phyloP scores from a whole-genome alignment of 1,140 invertebrate species.

The Leptinotarsa undecemlineata region DNA sequence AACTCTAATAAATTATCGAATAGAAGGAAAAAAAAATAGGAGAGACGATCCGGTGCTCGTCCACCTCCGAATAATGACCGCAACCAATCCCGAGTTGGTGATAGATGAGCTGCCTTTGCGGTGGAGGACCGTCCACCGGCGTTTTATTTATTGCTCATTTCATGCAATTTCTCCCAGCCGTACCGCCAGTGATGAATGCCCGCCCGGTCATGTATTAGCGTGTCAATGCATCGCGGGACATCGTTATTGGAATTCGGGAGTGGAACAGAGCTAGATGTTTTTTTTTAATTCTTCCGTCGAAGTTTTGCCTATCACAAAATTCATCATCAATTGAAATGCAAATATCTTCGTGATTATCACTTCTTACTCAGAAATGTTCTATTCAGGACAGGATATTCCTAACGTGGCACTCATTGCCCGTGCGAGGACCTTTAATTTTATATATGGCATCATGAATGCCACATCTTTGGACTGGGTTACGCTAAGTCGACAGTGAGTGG shows the following conservation, averaged over 20 bases:
- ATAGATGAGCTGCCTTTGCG: slow-evolving; percentile 2
- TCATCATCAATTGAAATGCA: too few relatives aligned
- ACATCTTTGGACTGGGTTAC: too few relatives aligned
- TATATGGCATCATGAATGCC: too few relatives aligned
- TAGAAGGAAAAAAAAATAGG: neutral
- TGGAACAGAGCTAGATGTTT: neutral
- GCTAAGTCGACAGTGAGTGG: too few relatives aligned
- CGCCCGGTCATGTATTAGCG: neutral
- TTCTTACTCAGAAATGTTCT: too few relatives aligned
- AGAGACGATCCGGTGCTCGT: neutral
- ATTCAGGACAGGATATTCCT: too few relatives aligned
- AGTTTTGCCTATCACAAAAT: too few relatives aligned
- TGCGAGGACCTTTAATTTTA: too few relatives aligned
- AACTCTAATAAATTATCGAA: slow-evolving; percentile 6
- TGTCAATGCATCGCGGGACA: neutral
- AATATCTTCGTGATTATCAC: too few relatives aligned
- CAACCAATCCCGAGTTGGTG: slow-evolving; percentile 4
- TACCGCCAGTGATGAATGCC: neutral
- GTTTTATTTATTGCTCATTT: slow-evolving; percentile 6
- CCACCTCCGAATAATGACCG: slow-evolving; percentile 5
- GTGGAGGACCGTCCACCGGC: neutral
- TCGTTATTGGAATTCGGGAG: neutral
- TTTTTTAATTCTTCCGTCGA: too few relatives aligned
- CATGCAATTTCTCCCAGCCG: slow-evolving; percentile 4
- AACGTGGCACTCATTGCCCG: too few relatives aligned